Base-by-base conservation (phyloP, 2,888 invertebrate species). In the Drosophila stalkeri region DNA sequence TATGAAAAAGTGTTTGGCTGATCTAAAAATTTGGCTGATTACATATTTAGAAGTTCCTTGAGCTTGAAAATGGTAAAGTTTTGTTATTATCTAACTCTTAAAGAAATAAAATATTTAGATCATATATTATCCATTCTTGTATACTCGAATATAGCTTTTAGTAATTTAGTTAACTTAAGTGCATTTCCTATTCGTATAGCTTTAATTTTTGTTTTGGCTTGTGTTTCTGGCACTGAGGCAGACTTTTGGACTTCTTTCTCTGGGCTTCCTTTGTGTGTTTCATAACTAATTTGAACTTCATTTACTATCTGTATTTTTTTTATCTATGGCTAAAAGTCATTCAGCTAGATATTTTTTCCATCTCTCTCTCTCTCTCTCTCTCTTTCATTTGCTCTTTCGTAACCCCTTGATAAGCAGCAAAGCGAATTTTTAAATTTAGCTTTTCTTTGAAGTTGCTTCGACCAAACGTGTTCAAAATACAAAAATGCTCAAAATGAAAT, bases 231-330 rank as follows among this genome's bases (percentile, higher is more conserved):
- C 69, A 59, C 41, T 55, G 62, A 41, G 60, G 44, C 56, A 64
- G 72, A 43, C 60, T 75, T 70, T 72, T 70, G 57, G 49, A 20
- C 18, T 20, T 51, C 51, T 51, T 35, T 64, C 41, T 65, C 72
- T 67, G 23, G 9, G 55, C 64, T 64, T 49, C 62, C 63, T 79
- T 81, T 77, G 75, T 75, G 64, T 52, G 72, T 63, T 78, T 87
- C 75, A 83, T 87, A 89, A 85, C 89, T 86, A 89, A 84, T 87
- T 89, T 86, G 70, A 89, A 80, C 77, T 86, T 86, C 74, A 88
- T 88, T 82, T 80, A 75, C 75, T 82, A 82, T 84, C 84, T 84
- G 64, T 60, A 6, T 64, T 61, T 77, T 77, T 69, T 51, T 49
- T 71, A 74, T 71, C 74, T 56, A 54, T 64, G 63, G 57, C 57